phyloP scores from a whole-genome alignment of 2,113 vertebrate species.

The Aldabrachelys gigantea region DNA sequence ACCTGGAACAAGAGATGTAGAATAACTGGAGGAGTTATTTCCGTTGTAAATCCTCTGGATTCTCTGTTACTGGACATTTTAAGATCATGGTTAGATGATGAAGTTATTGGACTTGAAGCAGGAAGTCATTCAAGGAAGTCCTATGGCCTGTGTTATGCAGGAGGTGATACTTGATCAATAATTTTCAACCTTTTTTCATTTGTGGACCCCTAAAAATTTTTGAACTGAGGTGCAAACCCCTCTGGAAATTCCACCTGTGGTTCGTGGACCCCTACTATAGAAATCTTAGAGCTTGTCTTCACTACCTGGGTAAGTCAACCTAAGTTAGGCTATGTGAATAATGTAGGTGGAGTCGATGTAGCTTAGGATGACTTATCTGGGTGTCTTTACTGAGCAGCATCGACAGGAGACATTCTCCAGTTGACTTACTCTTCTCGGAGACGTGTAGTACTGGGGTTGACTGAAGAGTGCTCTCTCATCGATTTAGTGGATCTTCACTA shows the following conservation, averaged over 20 bases:
- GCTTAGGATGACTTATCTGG: no score
- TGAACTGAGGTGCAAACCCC: neutral
- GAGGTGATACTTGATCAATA: neutral
- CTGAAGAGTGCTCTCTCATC: no score
- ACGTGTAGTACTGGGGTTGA: no score
- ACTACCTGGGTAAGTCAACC: no score
- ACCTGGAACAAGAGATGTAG: neutral
- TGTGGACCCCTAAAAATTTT: neutral
- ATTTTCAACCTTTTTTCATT: neutral
- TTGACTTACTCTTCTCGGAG: no score
- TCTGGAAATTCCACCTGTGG: neutral
- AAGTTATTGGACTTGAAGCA: neutral
- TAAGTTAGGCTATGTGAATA: no score
- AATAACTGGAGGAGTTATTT: neutral
- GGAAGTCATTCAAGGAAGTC: neutral
- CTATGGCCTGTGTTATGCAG: neutral
- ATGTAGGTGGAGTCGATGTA: no score
- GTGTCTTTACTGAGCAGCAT: no score
- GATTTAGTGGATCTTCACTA: no score
- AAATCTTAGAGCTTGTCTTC: neutral
- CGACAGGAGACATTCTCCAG: no score
- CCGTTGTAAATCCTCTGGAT: no score
- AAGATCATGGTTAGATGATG: neutral
- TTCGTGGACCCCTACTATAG: neutral
- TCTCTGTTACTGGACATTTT: neutral